A percentile compares a stretch with the other conserved stretches of the same genome.
Evolutionary conservation across 2,113 vertebrate species (phyloP).

Genomic region (Poeciliopsis retropinna): DNA sequence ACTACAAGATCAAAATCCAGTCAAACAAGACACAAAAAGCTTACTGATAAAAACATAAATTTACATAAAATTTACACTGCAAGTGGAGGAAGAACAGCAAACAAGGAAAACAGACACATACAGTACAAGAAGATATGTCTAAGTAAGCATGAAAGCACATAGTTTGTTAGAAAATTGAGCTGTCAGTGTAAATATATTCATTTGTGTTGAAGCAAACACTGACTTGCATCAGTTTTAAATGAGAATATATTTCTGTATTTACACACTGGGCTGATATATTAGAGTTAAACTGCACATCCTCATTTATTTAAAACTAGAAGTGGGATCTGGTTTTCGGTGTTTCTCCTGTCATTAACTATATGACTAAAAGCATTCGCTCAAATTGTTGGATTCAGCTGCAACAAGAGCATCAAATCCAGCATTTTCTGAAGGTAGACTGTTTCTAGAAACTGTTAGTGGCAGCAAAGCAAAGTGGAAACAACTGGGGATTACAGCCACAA

Average conservation of each 20-base stretch:
- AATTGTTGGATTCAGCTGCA: background rate
- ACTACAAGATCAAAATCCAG: slow-evolving; percentile 56
- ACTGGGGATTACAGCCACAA: background rate
- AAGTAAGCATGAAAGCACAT: slow-evolving; percentile 8
- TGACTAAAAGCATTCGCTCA: background rate
- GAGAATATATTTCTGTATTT: slow-evolving; percentile 28
- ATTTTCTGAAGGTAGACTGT: too few species aligned
- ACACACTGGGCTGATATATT: slow-evolving; percentile 38
- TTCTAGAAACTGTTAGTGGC: background rate
- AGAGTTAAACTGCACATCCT: slow-evolving; percentile 30
- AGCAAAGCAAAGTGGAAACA: background rate
- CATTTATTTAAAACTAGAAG: slow-evolving; percentile 42
- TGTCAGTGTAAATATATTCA: slow-evolving; percentile 25
- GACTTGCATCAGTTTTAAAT: slow-evolving; percentile 37
- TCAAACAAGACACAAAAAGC: slow-evolving; percentile 53
- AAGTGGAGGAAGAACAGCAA: slow-evolving; percentile 25
- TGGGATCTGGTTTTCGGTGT: slow-evolving; percentile 9
- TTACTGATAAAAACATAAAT: slow-evolving; percentile 57
- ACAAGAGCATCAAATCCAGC: background rate
- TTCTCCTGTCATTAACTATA: background rate
- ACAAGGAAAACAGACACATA: slow-evolving; percentile 16
- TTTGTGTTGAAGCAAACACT: slow-evolving; percentile 24
- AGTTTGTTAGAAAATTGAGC: slow-evolving; percentile 26
- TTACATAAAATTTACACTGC: slow-evolving; percentile 60
- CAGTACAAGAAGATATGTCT: background rate